Evolutionary conservation across 2,113 vertebrate species (phyloP).

Genomic region (Microcebus lehilahytsara): DNA sequence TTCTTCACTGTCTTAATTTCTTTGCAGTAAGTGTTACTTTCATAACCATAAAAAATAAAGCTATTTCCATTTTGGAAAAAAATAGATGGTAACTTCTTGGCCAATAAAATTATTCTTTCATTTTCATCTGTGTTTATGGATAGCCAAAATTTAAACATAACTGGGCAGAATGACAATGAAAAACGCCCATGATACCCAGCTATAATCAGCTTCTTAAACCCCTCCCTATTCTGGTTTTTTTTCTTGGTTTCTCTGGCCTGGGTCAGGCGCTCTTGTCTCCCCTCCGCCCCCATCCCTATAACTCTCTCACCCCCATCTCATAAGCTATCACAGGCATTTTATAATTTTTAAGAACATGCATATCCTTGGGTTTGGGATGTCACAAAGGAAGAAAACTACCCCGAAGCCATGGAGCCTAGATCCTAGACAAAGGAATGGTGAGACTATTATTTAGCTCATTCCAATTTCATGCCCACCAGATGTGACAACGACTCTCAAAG

Average conservation of each 20-base stretch:
- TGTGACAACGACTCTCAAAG: neutral
- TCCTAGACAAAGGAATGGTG: neutral
- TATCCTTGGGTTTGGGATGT: neutral
- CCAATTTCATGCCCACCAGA: neutral
- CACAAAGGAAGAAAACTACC: neutral
- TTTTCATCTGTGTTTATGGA: neutral
- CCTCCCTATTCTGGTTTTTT: neutral
- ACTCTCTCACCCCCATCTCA: neutral
- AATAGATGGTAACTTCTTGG: neutral
- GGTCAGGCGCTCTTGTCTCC: neutral
- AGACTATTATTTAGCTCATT: neutral
- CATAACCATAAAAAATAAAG: neutral
- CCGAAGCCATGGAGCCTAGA: neutral
- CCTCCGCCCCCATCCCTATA: neutral
- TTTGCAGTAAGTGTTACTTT: neutral
- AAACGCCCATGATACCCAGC: neutral
- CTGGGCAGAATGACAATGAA: neutral
- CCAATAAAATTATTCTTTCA: neutral
- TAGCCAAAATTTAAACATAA: neutral
- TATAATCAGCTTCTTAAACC: neutral
- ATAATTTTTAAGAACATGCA: neutral
- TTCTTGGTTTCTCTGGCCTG: neutral
- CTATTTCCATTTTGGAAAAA: constrained; percentile 33
- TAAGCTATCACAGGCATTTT: neutral
- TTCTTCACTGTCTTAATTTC: neutral